These are phyloP conservation scores for Choristoneura fumiferana DNA, from an alignment of 1,140 invertebrate species.

Conservation along the genomic window DNA sequence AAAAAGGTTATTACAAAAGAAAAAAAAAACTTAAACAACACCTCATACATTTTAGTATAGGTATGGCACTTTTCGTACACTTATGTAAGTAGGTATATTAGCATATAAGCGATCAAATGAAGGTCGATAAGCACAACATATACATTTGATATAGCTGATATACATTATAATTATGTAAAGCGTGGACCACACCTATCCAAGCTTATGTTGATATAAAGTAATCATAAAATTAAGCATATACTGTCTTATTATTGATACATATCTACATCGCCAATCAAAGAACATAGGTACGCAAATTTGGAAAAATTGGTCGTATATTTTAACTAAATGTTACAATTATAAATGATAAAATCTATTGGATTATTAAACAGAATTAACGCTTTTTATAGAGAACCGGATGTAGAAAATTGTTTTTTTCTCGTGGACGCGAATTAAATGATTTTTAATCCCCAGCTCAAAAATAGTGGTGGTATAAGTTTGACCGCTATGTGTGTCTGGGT, in stretches of 20 bases:
- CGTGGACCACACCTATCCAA: conserved; percentile 7
- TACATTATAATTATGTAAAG: conserved; percentile 16
- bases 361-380: neutral
- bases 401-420: conserved; percentile 28
- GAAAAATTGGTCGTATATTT: too few species aligned
- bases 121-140: conserved; percentile 29
- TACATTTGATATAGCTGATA: conserved; percentile 18
- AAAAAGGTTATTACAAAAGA: neutral
- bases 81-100: conserved; percentile 32
- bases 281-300: too few species aligned
- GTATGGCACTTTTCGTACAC: neutral
- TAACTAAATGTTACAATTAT: too few species aligned
- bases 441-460: too few species aligned
- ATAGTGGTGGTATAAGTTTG: too few species aligned
- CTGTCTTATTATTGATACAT: neutral
- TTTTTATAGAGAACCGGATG: conserved; percentile 1
- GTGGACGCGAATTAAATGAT: too few species aligned
- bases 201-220: neutral
- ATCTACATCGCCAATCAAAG: too few species aligned
- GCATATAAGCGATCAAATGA: conserved; percentile 45
- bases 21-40: neutral
- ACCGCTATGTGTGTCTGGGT: too few species aligned
- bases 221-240: conserved; percentile 5
- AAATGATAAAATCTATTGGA: neutral
- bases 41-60: neutral